Base-by-base conservation (phyloP, 2,888 invertebrate genomes). In the Rhingia campestris region DNA sequence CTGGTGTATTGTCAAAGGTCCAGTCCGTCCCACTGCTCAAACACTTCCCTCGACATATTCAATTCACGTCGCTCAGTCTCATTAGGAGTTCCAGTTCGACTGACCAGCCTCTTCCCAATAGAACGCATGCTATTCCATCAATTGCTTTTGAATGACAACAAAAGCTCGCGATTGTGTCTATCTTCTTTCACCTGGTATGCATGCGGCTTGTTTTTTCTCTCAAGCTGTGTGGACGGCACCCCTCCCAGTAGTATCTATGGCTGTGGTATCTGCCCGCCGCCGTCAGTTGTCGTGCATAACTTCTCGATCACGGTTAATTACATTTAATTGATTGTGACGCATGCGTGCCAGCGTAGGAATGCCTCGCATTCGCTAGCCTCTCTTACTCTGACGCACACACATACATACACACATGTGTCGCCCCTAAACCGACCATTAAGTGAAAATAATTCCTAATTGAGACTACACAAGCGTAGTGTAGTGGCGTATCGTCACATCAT, bases 301-400 rank as follows among this genome's bases (percentile, higher is more conserved):
- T 82, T 82, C 77, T 82, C 84, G 80, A 80, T 80, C 84, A 80
- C 79, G 80, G 69, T 84, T 84, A 84, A 84, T 84, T 84, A 61
- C 84, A 80, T 80, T 84, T 84, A 84, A 84, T 84, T 84, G 80
- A 84, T 74, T 80, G 80, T 75, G 84, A 84, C 80, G 84, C 84
- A 84, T 84, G 84, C 84, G 84, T 80, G 63, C 74, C 59, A 70
- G 74, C 70, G 30, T 54, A 66, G 74, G 84, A 74, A 80, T 84
- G 73, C 69, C 41, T 66, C 67, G 61, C 61, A 61, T 73, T 54
- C 56, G 30, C 56, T 77, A 14, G 32, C 41, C 49, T 47, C 35
- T 32, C 22, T 37, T 41, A 6, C 14, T 37, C 39, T 22, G 22
- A 22, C 22, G 22, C 53, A 3, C 22, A 45, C 56, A 30, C n/a